phyloP scores from a whole-genome alignment of 2,113 vertebrate species.

The Lepus europaeus region DNA sequence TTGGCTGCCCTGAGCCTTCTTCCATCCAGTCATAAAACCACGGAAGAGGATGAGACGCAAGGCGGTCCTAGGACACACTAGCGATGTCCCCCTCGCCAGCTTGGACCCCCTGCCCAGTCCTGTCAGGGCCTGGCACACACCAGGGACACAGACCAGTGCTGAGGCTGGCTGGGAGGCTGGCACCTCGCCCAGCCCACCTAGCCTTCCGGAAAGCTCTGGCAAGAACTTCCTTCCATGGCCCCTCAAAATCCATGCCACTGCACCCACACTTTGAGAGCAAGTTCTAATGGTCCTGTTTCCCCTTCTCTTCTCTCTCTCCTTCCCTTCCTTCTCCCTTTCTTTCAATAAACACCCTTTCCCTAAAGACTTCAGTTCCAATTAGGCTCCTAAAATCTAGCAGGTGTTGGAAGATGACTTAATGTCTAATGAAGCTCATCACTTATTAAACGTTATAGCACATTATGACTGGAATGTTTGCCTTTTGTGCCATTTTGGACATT shows the following conservation, averaged over 20 bases:
- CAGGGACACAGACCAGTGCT: neutral
- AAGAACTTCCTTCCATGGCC: neutral
- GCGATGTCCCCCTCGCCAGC: neutral
- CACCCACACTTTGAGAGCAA: neutral
- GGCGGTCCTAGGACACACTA: neutral
- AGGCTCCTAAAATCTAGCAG: constrained; percentile 24
- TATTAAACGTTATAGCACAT: neutral
- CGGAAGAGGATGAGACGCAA: neutral
- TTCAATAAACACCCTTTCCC: neutral
- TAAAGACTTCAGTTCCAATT: neutral
- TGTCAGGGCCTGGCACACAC: neutral
- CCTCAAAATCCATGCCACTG: neutral
- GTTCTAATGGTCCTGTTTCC: neutral
- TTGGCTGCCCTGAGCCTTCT: neutral
- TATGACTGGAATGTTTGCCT: neutral
- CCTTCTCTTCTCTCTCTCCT: neutral
- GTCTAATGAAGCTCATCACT: neutral
- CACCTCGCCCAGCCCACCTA: neutral
- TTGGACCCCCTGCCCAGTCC: neutral
- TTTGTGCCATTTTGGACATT: neutral
- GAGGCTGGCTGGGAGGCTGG: neutral
- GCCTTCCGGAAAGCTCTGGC: neutral
- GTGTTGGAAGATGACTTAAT: neutral
- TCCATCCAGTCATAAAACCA: neutral
- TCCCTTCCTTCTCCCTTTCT: accelerated